A percentile compares a stretch with the other conserved stretches of the same genome.
phyloP scores from a whole-genome alignment of 2,113 vertebrate species.

The Acrocephalus arundinaceus region DNA sequence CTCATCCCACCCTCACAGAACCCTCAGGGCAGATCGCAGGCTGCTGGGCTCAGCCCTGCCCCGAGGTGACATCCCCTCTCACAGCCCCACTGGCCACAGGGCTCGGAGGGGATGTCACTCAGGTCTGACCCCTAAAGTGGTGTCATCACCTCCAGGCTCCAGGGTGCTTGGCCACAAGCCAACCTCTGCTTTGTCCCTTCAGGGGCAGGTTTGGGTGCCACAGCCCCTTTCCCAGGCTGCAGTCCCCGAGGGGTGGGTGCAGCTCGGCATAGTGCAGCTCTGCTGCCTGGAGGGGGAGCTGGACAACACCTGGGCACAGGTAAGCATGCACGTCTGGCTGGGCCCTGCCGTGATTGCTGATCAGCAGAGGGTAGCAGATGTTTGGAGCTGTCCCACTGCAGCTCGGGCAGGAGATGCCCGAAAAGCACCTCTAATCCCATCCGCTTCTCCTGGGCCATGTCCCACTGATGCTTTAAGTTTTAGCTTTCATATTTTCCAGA shows the following conservation, averaged over 20 bases:
- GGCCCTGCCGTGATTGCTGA: background rate
- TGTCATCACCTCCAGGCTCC: background rate
- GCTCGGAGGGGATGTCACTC: background rate
- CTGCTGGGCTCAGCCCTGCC: background rate
- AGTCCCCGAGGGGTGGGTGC: background rate
- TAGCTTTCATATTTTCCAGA: background rate
- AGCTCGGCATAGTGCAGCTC: background rate
- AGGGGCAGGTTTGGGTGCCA: background rate
- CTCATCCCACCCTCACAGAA: background rate
- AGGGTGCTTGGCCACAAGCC: accelerated
- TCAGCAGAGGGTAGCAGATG: conserved; percentile 43
- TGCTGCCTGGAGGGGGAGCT: background rate
- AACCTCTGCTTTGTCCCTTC: background rate
- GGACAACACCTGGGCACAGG: background rate
- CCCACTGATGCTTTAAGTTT: background rate
- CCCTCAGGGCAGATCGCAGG: background rate
- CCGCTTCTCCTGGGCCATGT: background rate
- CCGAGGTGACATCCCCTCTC: background rate
- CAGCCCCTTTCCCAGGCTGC: background rate
- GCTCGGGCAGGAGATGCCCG: background rate
- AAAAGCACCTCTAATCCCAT: background rate
- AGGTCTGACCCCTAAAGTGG: background rate
- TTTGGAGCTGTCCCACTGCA: background rate
- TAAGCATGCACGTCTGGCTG: accelerated
- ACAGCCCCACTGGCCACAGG: accelerated